Base-by-base conservation (phyloP, 2,888 invertebrate genomes). In the Mimumesa dahlbomi region DNA sequence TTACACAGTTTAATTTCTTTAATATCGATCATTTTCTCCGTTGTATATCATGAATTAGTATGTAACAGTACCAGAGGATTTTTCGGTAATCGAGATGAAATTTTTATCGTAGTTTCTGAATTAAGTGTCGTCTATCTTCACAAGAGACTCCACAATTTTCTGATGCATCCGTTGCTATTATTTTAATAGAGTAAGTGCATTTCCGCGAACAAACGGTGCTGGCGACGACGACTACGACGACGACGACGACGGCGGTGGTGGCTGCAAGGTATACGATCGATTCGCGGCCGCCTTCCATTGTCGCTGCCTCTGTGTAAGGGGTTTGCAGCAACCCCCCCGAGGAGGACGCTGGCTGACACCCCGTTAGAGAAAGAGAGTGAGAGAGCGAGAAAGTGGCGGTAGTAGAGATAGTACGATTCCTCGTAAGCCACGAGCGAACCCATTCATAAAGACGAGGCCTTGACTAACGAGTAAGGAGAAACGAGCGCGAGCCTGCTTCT, bases 361-460 rank as follows among this genome's bases (percentile, higher is more conserved):
- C 78, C 48, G 72, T 71, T 65, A 74, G 75, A 68, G 66, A 57
- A 68, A 58, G 63, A 58, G 59, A 64, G 71, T 57, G 58, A 57
- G 67, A 69, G 66, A 69, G 75, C 58, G 77, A 71, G 80, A 81
- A 79, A 77, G 80, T 58, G 58, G 73, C 69, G 72, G 83, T 79
- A 81, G 82, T 78, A 79, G 76, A 79, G 79, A 76, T 82, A 84
- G 82, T 81, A 80, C 79, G 84, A 84, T 83, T 84, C 77, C 82
- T 84, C 81, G 82, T 82, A 82, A 82, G 80, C 78, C 78, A 75
- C 80, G 79, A 77, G 77, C 77, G 78, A 76, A 83, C 79, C 83
- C 87, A 87, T 87, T 86, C 87, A 87, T 87, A 85, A 87, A 87
- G 84, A 84, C 81, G 82, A 69, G 73, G 83, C 82, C 84, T 83